These are phyloP conservation scores for Eurystomus glaucurus DNA, from an alignment of 2,797 vertebrate genomes.

Conservation along the genomic window DNA sequence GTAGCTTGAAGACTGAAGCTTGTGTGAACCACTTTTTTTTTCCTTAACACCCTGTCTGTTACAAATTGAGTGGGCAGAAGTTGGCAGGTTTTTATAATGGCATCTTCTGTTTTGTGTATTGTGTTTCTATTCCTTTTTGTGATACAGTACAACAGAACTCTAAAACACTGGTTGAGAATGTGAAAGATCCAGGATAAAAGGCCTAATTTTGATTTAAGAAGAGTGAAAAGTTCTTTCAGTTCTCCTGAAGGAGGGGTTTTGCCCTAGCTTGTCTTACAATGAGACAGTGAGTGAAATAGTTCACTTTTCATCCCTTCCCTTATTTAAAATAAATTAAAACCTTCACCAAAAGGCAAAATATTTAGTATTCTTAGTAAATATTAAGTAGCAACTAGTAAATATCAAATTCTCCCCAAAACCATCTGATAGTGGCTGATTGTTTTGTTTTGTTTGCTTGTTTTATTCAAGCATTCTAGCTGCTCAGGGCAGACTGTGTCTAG, in stretches of 20 bases:
- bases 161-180: not conserved
- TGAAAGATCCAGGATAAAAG: not conserved
- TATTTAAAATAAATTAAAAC: not conserved
- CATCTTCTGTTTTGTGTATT: accelerated
- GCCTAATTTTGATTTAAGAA: not conserved
- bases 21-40: not conserved
- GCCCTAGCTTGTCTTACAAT: not conserved
- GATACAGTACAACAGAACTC: not conserved
- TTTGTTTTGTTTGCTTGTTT: too few species aligned
- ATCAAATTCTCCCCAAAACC: not conserved
- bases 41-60: not conserved
- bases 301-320: not conserved
- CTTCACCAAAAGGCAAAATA: not conserved
- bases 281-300: not conserved
- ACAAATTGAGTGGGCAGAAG: not conserved
- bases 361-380: not conserved
- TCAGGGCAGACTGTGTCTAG: not conserved
- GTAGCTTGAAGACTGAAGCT: not conserved
- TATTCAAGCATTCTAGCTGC: not conserved
- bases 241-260: not conserved
- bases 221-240: not conserved
- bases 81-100: not conserved
- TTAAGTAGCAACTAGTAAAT: not conserved
- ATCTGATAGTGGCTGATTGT: not conserved
- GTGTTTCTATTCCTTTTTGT: not conserved